These are phyloP conservation scores for Chrysolina americana DNA, from an alignment of 2,888 invertebrate genomes.

Conservation along the genomic window DNA sequence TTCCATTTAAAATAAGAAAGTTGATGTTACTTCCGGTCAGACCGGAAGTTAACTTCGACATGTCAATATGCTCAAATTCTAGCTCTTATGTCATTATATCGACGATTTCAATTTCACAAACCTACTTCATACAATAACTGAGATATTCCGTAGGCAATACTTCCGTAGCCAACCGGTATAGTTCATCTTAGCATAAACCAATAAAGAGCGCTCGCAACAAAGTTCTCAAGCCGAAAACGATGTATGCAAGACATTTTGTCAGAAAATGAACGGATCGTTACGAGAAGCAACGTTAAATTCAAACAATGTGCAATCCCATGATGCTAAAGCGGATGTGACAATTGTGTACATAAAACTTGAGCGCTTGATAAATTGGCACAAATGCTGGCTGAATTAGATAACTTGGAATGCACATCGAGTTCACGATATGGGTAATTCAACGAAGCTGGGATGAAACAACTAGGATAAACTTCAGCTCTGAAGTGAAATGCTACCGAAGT, in stretches of 20 bases:
- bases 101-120: too few relatives aligned
- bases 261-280: constrained; percentile 40
- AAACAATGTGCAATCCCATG: constrained; percentile 17
- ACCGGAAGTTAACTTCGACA: too few relatives aligned
- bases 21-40: too few relatives aligned
- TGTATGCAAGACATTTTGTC: constrained; percentile 32
- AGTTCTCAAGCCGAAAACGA: background rate
- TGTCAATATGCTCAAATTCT: too few relatives aligned
- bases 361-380: constrained; percentile 55
- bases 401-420: constrained; percentile 45
- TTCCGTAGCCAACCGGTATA: too few relatives aligned
- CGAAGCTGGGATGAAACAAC: constrained; percentile 25
- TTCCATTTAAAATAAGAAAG: too few relatives aligned
- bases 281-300: constrained; percentile 27
- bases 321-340: constrained; percentile 51
- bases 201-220: too few relatives aligned
- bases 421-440: constrained; percentile 17
- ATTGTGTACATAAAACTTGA: constrained; percentile 54
- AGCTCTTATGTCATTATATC: too few relatives aligned
- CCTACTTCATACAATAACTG: too few relatives aligned
- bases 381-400: constrained; percentile 51
- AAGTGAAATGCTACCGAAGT: too few relatives aligned
- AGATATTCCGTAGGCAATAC: too few relatives aligned
- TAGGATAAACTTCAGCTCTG: background rate
- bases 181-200: too few relatives aligned